A percentile compares a stretch with the other conserved stretches of the same genome.
Evolutionary conservation across 2,888 invertebrate species (phyloP).

Genomic region (Dichetophora obliterata): DNA sequence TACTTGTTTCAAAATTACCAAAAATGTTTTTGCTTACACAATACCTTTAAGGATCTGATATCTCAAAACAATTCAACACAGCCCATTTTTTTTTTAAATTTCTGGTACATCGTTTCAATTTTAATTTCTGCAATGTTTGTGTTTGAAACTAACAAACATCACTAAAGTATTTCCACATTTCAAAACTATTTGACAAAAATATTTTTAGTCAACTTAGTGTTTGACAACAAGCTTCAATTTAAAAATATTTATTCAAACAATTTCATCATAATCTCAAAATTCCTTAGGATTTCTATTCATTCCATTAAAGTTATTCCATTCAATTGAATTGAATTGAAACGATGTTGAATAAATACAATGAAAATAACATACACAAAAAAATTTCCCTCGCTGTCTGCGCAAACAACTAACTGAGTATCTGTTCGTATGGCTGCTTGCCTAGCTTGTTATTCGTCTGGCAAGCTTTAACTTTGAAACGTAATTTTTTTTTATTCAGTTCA

Average conservation of each 20-base stretch:
- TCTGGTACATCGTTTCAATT: too few relatives aligned
- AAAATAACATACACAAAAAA: not conserved
- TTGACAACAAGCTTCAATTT: slow-evolving; percentile 18
- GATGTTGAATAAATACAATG: slow-evolving; percentile 24
- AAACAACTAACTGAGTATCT: slow-evolving; percentile 1
- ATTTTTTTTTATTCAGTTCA: not conserved
- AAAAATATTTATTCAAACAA: not conserved
- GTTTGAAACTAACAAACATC: too few relatives aligned
- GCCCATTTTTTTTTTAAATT: too few relatives aligned
- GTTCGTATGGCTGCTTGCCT: not conserved
- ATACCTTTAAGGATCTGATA: too few relatives aligned
- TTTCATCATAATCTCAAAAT: slow-evolving; percentile 4
- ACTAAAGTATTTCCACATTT: not conserved
- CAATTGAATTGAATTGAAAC: slow-evolving; percentile 17
- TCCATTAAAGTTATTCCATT: slow-evolving; percentile 33
- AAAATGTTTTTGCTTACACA: too few relatives aligned
- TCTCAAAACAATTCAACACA: too few relatives aligned
- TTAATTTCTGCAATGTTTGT: too few relatives aligned
- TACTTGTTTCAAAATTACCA: too few relatives aligned
- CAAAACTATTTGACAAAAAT: slow-evolving; percentile 4
- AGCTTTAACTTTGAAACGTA: not conserved
- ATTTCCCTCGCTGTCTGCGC: not conserved
- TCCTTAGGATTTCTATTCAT: slow-evolving; percentile 18
- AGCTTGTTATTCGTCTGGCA: not conserved
- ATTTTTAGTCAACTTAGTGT: not conserved